phyloP scores from a whole-genome alignment of 2,113 vertebrate genomes.

The Nibea coibor region DNA sequence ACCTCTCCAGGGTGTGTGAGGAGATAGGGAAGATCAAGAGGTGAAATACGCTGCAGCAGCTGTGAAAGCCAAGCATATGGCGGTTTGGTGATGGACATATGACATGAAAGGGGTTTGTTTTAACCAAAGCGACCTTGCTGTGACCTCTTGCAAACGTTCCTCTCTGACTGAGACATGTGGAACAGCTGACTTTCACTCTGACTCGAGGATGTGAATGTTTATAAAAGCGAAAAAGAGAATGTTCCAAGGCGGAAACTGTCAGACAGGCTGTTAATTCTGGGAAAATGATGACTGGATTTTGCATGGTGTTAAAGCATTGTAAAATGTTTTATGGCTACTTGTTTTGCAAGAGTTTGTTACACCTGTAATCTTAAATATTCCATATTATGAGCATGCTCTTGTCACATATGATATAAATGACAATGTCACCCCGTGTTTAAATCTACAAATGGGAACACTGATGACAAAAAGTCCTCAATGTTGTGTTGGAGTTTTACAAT shows the following conservation, averaged over 20 bases:
- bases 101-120: slow-evolving; percentile 36
- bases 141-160: slow-evolving; percentile 47
- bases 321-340: slow-evolving; percentile 17
- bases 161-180: slow-evolving; percentile 32
- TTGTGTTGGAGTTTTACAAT: background rate
- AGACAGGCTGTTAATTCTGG: slow-evolving; percentile 10
- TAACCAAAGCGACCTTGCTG: slow-evolving; percentile 30
- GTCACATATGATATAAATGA: background rate
- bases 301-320: slow-evolving; percentile 9
- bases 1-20: slow-evolving; percentile 93
- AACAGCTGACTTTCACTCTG: slow-evolving; percentile 46
- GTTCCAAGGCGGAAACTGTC: slow-evolving; percentile 33
- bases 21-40: slow-evolving; percentile 91
- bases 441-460: background rate
- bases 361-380: background rate
- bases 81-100: background rate
- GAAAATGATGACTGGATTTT: slow-evolving; percentile 18
- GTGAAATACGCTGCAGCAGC: slow-evolving; percentile 77
- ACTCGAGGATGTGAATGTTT: slow-evolving; percentile 50
- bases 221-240: slow-evolving; percentile 47
- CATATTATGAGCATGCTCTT: slow-evolving; percentile 6
- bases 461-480: background rate
- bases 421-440: background rate
- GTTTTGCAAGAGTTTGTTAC: slow-evolving; percentile 48
- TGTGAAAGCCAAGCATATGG: background rate